phyloP scores from a whole-genome alignment of 2,113 vertebrate species.

The Kryptolebias marmoratus region DNA sequence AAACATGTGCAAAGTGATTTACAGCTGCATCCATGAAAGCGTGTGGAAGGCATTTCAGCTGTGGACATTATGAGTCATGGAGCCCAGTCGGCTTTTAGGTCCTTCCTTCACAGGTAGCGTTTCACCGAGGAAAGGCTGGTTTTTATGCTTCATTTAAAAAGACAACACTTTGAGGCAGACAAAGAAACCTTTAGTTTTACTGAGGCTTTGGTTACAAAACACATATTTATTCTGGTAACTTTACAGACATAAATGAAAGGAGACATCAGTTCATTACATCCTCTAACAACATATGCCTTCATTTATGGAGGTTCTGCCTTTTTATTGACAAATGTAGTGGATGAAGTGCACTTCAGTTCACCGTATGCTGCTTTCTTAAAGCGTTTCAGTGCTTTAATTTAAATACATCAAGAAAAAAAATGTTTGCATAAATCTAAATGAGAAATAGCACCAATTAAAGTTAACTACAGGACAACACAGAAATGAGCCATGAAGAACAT shows the following conservation, averaged over 20 bases:
- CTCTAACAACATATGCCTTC: not conserved
- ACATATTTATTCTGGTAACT: constrained; percentile 29
- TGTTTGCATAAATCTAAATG: not conserved
- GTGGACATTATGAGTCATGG: constrained; percentile 71
- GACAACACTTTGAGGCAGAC: constrained; percentile 54
- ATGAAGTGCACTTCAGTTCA: not conserved
- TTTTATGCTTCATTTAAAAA: constrained; percentile 62
- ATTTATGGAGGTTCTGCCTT: not conserved
- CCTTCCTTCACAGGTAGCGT: constrained; percentile 61
- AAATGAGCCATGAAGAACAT: constrained; percentile 2
- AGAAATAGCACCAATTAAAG: not conserved
- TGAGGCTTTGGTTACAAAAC: constrained; percentile 36
- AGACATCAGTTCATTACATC: not conserved
- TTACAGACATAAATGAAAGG: not conserved
- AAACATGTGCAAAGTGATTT: constrained; percentile 57
- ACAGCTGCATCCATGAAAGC: constrained; percentile 52
- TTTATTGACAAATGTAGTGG: not conserved
- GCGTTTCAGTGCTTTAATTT: constrained; percentile 12
- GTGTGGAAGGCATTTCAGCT: constrained; percentile 61
- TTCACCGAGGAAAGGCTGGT: constrained; percentile 68
- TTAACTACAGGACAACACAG: constrained; percentile 35
- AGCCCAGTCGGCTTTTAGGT: constrained; percentile 46
- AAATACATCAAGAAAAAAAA: constrained; percentile 9
- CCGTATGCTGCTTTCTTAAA: not conserved
- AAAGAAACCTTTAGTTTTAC: constrained; percentile 59